These are phyloP conservation scores for Rhinogobius similis DNA, from an alignment of 2,113 vertebrate species.

Conservation along the genomic window DNA sequence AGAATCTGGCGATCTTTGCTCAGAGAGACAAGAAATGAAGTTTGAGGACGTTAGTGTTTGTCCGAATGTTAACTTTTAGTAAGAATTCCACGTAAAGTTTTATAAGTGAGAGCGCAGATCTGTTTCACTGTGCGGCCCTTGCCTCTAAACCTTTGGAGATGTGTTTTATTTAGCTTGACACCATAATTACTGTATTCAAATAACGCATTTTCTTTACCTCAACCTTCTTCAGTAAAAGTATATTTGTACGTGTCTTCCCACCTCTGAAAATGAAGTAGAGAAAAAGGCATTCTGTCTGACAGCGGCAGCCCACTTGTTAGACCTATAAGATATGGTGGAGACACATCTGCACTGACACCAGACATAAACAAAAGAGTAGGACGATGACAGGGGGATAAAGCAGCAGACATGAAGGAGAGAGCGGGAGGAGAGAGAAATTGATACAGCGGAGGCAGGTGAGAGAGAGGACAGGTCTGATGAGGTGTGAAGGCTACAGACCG, in stretches of 20 bases:
- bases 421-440: not conserved
- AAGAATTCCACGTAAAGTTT: too few species aligned
- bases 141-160: too few species aligned
- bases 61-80: too few species aligned
- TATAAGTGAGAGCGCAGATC: too few species aligned
- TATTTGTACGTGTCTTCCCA: not conserved
- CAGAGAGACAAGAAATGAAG: too few species aligned
- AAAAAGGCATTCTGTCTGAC: constrained; percentile 7
- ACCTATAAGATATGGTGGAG: constrained; percentile 16
- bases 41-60: too few species aligned
- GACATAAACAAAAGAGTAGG: constrained; percentile 62
- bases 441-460: constrained; percentile 3
- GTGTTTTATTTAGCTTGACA: not conserved
- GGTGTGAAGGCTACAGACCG: constrained; percentile 56
- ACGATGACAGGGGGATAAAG: constrained; percentile 60
- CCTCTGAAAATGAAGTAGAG: constrained; percentile 12
- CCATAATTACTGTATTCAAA: not conserved
- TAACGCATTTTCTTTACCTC: not conserved
- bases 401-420: constrained; percentile 49
- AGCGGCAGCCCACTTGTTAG: not conserved
- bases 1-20: too few species aligned
- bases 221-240: not conserved
- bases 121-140: too few species aligned
- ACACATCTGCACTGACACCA: constrained; percentile 24
- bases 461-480: constrained; percentile 39